These are phyloP conservation scores for Erithacus rubecula DNA, from an alignment of 2,797 vertebrate genomes.

Conservation along the genomic window DNA sequence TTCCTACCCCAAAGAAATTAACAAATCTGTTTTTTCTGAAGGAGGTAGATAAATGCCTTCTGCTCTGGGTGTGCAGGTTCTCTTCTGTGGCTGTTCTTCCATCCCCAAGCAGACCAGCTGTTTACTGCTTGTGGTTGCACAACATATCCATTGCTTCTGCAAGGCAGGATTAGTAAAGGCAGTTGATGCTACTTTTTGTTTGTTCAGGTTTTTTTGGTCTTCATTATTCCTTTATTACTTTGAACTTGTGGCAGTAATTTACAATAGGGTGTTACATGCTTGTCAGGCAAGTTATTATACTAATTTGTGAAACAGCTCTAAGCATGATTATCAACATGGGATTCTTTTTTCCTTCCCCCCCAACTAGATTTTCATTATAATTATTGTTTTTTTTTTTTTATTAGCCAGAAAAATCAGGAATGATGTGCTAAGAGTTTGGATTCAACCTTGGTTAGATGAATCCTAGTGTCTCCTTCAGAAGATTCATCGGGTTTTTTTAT, in stretches of 20 bases:
- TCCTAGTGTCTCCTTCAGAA: conserved; percentile 19
- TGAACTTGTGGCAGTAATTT: not conserved
- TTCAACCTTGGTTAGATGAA: conserved; percentile 11
- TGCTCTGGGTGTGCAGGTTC: not conserved
- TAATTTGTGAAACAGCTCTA: conserved; percentile 6
- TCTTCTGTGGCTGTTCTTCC: not conserved
- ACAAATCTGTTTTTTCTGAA: not conserved
- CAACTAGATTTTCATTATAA: not conserved
- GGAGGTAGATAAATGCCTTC: not conserved
- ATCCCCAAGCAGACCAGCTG: not conserved
- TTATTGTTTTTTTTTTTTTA: conserved; percentile 1
- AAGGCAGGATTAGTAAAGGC: not conserved
- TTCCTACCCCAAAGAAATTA: not conserved
- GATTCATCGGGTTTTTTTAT: not conserved
- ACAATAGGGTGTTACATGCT: not conserved
- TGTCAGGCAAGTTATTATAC: not conserved
- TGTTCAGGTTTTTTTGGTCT: not conserved
- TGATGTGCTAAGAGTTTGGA: not conserved
- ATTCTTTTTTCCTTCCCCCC: accelerated
- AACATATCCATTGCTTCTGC: not conserved
- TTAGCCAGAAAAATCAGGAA: not conserved
- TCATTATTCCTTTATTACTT: not conserved
- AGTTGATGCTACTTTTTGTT: not conserved
- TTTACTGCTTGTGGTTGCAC: not conserved
- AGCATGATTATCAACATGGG: not conserved